A percentile compares a stretch with the other conserved stretches of the same genome.
Evolutionary conservation across 1,140 invertebrate species (phyloP).

Genomic region (Atta colombica): DNA sequence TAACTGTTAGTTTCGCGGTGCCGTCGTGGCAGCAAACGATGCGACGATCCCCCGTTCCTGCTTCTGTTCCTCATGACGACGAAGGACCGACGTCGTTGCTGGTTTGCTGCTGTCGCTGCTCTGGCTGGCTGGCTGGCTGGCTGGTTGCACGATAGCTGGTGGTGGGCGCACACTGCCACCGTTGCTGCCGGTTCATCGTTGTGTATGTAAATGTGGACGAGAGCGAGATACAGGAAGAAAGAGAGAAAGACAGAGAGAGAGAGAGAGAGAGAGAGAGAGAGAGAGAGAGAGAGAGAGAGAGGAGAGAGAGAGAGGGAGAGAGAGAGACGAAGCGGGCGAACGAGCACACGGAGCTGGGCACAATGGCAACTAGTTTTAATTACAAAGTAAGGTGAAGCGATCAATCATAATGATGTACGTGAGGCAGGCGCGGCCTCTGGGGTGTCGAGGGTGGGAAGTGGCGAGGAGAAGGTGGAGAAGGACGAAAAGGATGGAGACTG

Average conservation of each 20-base stretch:
- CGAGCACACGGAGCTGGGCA: constrained; percentile 78
- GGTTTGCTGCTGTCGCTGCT: constrained; percentile 57
- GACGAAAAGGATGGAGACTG: constrained; percentile 67
- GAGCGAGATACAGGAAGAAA: constrained; percentile 53
- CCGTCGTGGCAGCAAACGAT: constrained; percentile 35
- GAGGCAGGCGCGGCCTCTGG: constrained; percentile 85
- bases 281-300: constrained; percentile 46
- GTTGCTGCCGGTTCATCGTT: constrained; percentile 67
- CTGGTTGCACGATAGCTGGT: constrained; percentile 70
- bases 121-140: constrained; percentile 59
- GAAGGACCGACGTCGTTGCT: constrained; percentile 48
- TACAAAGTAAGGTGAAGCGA: constrained; percentile 87
- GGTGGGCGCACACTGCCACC: constrained; percentile 70
- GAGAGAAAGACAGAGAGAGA: not conserved
- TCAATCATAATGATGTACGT: constrained; percentile 88
- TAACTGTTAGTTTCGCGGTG: constrained; percentile 41
- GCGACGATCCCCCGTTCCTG: constrained; percentile 48
- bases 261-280: too few species aligned
- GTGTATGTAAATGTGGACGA: constrained; percentile 82
- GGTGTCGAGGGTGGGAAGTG: constrained; percentile 78
- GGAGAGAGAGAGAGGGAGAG: not conserved
- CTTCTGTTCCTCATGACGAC: constrained; percentile 61
- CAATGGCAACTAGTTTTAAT: constrained; percentile 87
- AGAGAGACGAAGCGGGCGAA: constrained; percentile 59
- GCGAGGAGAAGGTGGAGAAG: constrained; percentile 72